These are phyloP conservation scores for Numenius arquata DNA, from an alignment of 2,113 vertebrate genomes.

Conservation along the genomic window DNA sequence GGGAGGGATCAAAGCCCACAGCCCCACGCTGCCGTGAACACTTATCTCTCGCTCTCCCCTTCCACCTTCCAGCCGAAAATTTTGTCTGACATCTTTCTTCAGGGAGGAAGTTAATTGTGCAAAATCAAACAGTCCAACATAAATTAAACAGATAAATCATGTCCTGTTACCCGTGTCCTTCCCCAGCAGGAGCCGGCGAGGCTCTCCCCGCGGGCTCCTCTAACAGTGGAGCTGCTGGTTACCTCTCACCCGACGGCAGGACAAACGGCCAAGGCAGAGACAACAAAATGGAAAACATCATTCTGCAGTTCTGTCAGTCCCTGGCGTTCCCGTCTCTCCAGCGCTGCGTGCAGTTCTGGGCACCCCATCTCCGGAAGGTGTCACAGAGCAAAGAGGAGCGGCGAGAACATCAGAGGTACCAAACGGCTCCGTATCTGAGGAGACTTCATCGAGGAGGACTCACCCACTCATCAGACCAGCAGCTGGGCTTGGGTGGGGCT, in stretches of 20 bases:
- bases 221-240: conserved; percentile 10
- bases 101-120: conserved; percentile 51
- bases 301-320: conserved; percentile 9
- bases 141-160: conserved; percentile 62
- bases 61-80: conserved; percentile 32
- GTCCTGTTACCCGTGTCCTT: conserved; percentile 28
- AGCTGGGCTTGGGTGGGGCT: background rate
- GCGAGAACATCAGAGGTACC: background rate
- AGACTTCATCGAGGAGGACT: background rate
- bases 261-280: conserved; percentile 29
- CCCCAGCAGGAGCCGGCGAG: background rate
- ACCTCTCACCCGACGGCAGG: background rate
- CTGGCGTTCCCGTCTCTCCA: background rate
- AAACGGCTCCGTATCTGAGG: background rate
- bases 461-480: background rate
- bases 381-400: background rate
- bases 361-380: background rate
- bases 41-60: conserved; percentile 11
- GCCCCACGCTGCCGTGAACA: background rate
- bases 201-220: background rate
- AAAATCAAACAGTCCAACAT: conserved; percentile 52
- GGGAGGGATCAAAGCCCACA: background rate
- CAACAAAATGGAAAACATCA: conserved; percentile 48
- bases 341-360: background rate
- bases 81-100: conserved; percentile 36